These are phyloP conservation scores for Forbesichthys agassizii DNA, from an alignment of 2,113 vertebrate genomes.

Conservation along the genomic window DNA sequence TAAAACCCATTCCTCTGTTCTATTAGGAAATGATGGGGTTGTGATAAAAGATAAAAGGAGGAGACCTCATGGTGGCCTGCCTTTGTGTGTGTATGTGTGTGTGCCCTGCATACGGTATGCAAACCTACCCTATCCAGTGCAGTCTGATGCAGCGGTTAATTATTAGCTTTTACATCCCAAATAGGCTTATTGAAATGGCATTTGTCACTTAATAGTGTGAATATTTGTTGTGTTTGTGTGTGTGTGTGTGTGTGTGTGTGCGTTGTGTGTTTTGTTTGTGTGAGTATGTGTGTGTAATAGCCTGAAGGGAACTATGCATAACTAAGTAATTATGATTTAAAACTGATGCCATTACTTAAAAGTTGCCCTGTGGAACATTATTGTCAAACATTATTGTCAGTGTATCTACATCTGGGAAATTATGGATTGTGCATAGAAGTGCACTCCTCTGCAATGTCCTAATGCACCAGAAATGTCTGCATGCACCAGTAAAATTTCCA, in stretches of 20 bases:
- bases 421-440: slow-evolving; percentile 2
- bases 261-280: not conserved
- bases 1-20: not conserved
- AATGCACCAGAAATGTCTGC: not conserved
- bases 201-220: slow-evolving; percentile 1
- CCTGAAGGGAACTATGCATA: not conserved
- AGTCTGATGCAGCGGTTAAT: not conserved
- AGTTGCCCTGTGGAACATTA: not conserved
- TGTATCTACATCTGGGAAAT: not conserved
- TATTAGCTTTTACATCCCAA: not conserved
- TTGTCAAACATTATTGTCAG: not conserved
- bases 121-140: not conserved
- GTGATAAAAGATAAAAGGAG: not conserved
- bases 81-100: not conserved
- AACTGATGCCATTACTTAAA: no score
- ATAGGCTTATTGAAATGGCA: not conserved
- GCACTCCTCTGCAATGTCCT: slow-evolving; percentile 11
- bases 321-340: no score
- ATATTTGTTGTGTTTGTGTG: slow-evolving; percentile 10
- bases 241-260: not conserved
- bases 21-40: not conserved
- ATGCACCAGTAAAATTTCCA: slow-evolving; percentile 1
- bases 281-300: not conserved
- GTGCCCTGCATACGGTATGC: not conserved
- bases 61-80: not conserved